Conservation (phyloP, 2,113 vertebrate species). For the Apaloderma vittatum region DNA sequence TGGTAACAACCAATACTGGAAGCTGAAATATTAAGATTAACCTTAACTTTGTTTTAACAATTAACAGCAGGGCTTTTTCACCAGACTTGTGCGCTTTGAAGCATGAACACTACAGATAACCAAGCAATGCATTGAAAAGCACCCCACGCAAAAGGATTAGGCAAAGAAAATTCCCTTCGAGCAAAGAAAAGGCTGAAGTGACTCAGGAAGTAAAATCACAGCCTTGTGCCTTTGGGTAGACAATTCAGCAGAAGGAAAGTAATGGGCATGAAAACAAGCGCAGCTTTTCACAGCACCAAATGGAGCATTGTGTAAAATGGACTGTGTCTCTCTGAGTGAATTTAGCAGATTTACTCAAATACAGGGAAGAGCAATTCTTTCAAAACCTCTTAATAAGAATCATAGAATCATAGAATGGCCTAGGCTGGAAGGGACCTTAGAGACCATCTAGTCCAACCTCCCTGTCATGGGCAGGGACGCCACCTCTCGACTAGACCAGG, state of each 20-base stretch:
- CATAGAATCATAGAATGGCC: no score
- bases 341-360: background rate
- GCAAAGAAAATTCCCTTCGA: background rate
- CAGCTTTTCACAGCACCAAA: background rate
- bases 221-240: background rate
- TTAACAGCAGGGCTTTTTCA: constrained; percentile 8
- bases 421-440: no score
- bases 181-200: background rate
- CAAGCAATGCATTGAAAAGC: background rate
- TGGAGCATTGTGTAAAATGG: background rate
- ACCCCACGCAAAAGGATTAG: background rate
- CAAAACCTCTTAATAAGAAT: background rate
- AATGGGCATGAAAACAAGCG: background rate
- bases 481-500: no score
- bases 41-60: background rate
- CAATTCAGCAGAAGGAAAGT: background rate
- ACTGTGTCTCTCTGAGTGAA: background rate
- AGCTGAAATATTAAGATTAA: background rate
- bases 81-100: background rate
- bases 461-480: no score
- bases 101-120: background rate
- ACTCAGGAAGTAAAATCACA: background rate
- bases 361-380: background rate
- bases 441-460: no score
- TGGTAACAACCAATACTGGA: background rate